A percentile compares a stretch with the other conserved stretches of the same genome.
phyloP scores from a whole-genome alignment of 2,797 vertebrate species.

The Argyrosomus regius region DNA sequence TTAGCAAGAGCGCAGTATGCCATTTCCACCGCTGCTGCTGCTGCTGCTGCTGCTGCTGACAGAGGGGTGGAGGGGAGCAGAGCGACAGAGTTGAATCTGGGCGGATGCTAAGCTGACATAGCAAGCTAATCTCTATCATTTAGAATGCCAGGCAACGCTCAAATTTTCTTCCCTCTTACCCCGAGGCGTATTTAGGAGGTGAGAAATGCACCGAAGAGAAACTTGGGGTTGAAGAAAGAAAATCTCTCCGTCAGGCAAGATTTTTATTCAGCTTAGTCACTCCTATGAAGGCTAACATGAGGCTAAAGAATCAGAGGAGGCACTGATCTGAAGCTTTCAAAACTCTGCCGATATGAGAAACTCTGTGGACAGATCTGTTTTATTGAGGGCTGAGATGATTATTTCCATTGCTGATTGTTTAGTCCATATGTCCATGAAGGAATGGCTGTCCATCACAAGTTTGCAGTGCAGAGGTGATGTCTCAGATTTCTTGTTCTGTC shows the following conservation, averaged over 20 bases:
- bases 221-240: constrained; percentile 54
- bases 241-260: constrained; percentile 52
- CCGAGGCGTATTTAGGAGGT: constrained; percentile 60
- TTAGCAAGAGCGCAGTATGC: constrained; percentile 50
- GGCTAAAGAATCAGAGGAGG: constrained; percentile 34
- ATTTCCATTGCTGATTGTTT: not conserved
- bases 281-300: constrained; percentile 40
- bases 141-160: constrained; percentile 60
- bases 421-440: too few relatives aligned
- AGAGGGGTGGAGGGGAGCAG: constrained; percentile 39
- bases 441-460: not conserved
- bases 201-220: constrained; percentile 58
- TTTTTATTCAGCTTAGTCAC: constrained; percentile 69
- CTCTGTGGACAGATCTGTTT: constrained; percentile 2
- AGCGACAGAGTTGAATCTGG: constrained; percentile 62
- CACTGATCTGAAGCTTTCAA: not conserved
- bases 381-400: not conserved
- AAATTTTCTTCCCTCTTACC: constrained; percentile 47
- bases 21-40: constrained; percentile 27
- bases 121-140: constrained; percentile 75
- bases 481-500: not conserved
- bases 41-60: constrained; percentile 39
- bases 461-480: not conserved
- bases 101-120: constrained; percentile 74
- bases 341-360: not conserved